Percentiles rank a stretch among this genome's conserved stretches.
Conservation (phyloP, 2,888 invertebrate genomes). For the Teleogryllus oceanicus region DNA sequence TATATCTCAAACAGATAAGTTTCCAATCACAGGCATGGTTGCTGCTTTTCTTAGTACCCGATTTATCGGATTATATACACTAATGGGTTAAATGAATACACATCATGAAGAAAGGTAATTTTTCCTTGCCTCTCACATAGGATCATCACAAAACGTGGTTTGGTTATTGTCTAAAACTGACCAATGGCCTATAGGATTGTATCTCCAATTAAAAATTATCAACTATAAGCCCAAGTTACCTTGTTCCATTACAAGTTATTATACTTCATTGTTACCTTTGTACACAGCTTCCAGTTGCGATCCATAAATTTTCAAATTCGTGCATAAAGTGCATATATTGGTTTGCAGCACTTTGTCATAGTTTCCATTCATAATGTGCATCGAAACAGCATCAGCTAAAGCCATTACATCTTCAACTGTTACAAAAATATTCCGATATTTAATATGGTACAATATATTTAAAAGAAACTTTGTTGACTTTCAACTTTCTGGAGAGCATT, state of each 20-base stretch:
- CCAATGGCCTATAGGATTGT: too few relatives aligned
- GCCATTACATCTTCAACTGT: slow-evolving; percentile 77
- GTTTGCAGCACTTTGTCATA: slow-evolving; percentile 67
- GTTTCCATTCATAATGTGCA: slow-evolving; percentile 70
- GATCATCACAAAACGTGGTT: too few relatives aligned
- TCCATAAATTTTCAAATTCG: slow-evolving; percentile 70
- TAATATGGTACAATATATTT: slow-evolving; percentile 21
- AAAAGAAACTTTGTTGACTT: slow-evolving; percentile 24
- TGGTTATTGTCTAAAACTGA: too few relatives aligned
- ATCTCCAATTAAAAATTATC: too few relatives aligned
- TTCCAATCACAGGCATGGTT: too few relatives aligned
- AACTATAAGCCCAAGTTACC: not conserved
- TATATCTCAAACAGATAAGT: too few relatives aligned
- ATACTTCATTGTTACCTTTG: slow-evolving; percentile 51
- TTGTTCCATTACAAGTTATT: not conserved
- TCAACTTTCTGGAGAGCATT: not conserved
- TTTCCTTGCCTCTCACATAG: too few relatives aligned
- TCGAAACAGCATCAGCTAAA: slow-evolving; percentile 76
- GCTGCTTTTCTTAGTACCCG: too few relatives aligned
- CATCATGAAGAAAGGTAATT: too few relatives aligned
- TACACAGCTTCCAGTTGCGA: slow-evolving; percentile 77
- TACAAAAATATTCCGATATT: slow-evolving; percentile 26
- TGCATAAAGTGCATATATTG: slow-evolving; percentile 72
- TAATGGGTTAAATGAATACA: too few relatives aligned
- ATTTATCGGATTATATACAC: too few relatives aligned